Conservation (phyloP, 2,888 invertebrate genomes). For the Rotaria sp. region DNA sequence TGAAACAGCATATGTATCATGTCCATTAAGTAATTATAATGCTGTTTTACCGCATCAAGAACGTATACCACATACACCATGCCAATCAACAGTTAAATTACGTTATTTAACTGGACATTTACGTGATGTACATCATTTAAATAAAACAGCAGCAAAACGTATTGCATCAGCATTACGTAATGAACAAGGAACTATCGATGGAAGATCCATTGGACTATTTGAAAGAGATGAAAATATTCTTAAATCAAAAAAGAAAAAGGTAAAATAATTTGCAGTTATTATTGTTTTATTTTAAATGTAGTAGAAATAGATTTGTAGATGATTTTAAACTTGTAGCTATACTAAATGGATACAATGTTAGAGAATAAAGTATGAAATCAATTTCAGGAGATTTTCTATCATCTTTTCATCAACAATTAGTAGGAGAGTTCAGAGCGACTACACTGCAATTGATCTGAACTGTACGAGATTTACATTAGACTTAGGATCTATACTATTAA, state of each 20-base stretch:
- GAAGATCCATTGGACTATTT: not conserved
- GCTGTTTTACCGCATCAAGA: not conserved
- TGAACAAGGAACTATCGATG: not conserved
- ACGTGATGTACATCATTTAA: constrained; percentile 10
- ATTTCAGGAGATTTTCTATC: no score
- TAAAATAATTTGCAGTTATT: no score
- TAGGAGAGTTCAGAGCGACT: no score
- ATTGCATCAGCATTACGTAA: not conserved
- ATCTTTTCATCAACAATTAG: no score
- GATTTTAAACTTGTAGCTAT: no score
- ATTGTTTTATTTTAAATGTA: no score
- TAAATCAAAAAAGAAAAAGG: not conserved
- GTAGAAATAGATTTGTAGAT: no score
- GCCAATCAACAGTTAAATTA: not conserved
- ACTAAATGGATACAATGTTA: no score
- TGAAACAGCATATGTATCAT: not conserved
- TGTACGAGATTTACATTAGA: no score
- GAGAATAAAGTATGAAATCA: no score
- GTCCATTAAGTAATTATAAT: not conserved
- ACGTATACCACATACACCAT: constrained; percentile 8
- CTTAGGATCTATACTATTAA: no score
- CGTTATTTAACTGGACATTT: constrained; percentile 7
- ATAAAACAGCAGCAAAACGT: not conserved
- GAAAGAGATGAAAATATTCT: constrained; percentile 4
- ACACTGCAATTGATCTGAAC: no score